Conservation (phyloP, 2,888 invertebrate genomes). For the Osedax fenrisi region DNA sequence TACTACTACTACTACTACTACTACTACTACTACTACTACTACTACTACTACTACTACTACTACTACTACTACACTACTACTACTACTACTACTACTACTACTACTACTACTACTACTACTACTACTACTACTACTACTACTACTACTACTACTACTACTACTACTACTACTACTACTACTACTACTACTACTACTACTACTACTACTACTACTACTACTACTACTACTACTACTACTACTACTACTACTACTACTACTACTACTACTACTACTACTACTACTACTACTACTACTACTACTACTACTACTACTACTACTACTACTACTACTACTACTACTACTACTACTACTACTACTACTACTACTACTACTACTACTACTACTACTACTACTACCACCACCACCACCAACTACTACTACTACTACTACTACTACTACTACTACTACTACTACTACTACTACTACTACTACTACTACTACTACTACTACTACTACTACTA, state of each 20-base stretch:
- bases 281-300: neutral
- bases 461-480: conserved; percentile 2
- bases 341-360: conserved; percentile 2
- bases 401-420: no score
- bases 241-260: conserved; percentile 23
- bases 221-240: conserved; percentile 25
- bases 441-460: neutral
- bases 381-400: conserved; percentile 2
- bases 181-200: conserved; percentile 26
- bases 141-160: conserved; percentile 25
- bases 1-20: conserved; percentile 8
- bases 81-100: conserved; percentile 26
- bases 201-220: conserved; percentile 27
- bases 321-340: neutral
- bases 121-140: conserved; percentile 22
- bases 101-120: conserved; percentile 20
- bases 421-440: neutral
- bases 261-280: neutral
- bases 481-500: neutral
- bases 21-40: conserved; percentile 19
- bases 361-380: neutral
- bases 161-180: conserved; percentile 27
- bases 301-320: neutral
- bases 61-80: no score
- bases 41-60: no score